Base-by-base conservation (phyloP, 2,888 invertebrate species). In the Drosophila neoperkinsi region DNA sequence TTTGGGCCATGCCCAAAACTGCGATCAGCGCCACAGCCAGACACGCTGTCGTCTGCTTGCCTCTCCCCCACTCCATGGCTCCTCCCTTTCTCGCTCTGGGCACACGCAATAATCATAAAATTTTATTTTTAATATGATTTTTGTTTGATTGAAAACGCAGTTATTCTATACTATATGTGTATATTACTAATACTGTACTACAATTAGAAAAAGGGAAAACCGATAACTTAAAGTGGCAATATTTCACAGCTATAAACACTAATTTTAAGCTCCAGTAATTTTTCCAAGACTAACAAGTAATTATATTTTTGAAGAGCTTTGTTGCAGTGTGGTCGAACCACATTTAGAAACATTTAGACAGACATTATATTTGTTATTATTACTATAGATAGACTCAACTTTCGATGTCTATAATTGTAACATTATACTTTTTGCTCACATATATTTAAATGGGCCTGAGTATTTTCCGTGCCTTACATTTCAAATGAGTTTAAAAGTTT, bases 101-200 rank as follows among this genome's bases (percentile, higher is more conserved):
- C 66, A 78, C 77, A 70, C 58, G 77, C 76, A 76, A 82, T 79
- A 76, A 71, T 62, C 66, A 73, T 88, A 71, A 82, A 88, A 72
- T 73, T 56, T 77, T 77, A 41, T n/a, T n/a, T n/a, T n/a, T n/a
- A 4, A 18, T 18, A 18, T 10, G 9, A 18, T 0, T 38, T 9
- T n/a, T 38, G 4, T 16, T 36, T 36, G 3, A 16, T 41, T 41
- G 41, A n/a, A n/a, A 41, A 4, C 5, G 2, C 41, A n/a, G 41
- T 41, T n/a, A 41, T 41, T 41, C n/a, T n/a, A 10, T 10, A 10
- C n/a, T 41, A n/a, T n/a, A n/a, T 41, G 4, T n/a, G 10, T 41
- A 2, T 46, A 46, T 9, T 25, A n/a, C 5, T 3, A 43, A 43
- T n/a, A n/a, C n/a, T 43, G 9, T 43, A 43, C 43, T 43, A 21